Evolutionary conservation across 2,113 vertebrate genomes (phyloP).

Genomic region (Casuarius casuarius): DNA sequence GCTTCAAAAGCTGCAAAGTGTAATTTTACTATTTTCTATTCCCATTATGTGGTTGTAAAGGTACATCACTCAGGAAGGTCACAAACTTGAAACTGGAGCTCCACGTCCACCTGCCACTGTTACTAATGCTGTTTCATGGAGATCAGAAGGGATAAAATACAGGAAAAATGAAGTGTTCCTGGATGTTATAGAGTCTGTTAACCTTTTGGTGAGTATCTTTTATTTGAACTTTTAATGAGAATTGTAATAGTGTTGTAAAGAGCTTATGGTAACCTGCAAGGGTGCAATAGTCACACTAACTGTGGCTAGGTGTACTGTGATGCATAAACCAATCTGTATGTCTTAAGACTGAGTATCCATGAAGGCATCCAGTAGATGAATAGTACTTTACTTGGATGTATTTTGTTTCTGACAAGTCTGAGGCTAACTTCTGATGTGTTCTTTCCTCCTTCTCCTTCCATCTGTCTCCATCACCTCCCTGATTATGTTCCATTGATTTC

Average conservation of each 20-base stretch:
- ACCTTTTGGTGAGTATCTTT: conserved; percentile 88
- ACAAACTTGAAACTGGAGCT: conserved; percentile 99
- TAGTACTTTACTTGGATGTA: not conserved
- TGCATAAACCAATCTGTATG: not conserved
- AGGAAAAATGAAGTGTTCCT: conserved; percentile 99
- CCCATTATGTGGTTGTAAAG: conserved; percentile 55
- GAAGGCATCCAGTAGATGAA: not conserved
- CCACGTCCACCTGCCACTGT: conserved; percentile 95
- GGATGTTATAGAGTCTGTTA: conserved; percentile 98
- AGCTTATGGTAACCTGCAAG: not conserved
- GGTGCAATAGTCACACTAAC: too few species aligned
- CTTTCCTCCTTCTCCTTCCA: not conserved
- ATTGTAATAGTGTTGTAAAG: not conserved
- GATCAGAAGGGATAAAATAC: conserved; percentile 98
- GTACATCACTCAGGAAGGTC: conserved; percentile 98
- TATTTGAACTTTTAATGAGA: not conserved
- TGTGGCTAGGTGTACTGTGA: not conserved
- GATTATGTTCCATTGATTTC: not conserved
- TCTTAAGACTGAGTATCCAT: not conserved
- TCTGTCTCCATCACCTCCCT: not conserved
- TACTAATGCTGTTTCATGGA: conserved; percentile 97
- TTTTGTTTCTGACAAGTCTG: not conserved
- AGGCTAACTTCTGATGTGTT: not conserved
- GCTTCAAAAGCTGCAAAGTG: not conserved
- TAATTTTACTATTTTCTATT: not conserved